Base-by-base conservation (phyloP, 2,797 vertebrate species). In the Eospalax fontanierii region DNA sequence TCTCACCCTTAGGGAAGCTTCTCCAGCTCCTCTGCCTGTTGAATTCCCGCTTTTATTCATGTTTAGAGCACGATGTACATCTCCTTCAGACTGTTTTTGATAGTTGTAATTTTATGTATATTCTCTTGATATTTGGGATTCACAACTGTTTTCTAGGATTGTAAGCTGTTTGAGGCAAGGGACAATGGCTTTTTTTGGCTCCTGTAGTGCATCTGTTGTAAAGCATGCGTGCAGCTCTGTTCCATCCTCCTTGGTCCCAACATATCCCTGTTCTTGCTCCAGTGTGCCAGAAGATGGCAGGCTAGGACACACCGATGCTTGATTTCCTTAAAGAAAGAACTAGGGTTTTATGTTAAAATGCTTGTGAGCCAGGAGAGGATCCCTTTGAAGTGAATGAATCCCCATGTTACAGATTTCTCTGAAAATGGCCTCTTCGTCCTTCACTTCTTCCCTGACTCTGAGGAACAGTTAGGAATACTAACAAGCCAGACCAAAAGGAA, bases 221-320 rank as follows among this genome's bases (percentile, higher is more conserved):
- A 46, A 70, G 24, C 7, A 35, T 6, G 2, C 3, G 1, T 5
- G 11, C 66, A 35, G 15, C 30, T 4, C n/a, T 81, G 11, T 19
- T 65, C 15, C 2, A 0, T 4, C 2, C 11, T 43, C 71, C 61
- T 83, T 80, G 65, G 43, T 73, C 65, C 66, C 14, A 4, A 1
- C 0, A 19, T 7, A 43, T 57, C 19, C 70, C 12, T 22, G 57
- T 78, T 43, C 50, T 15, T 82, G 38, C 73, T 92, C 7, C 50
- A 10, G 2, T 70, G 63, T 15, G 78, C 96, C 96, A 96, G 95
- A 71, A 96, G 97, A 63, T 95, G 97, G 78, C 94, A 97, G 96
- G 50, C 73, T 81, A 89, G 83, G 95, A 81, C 76, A 73, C 57
- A 28, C 65, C 28, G 79, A 28, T 4, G 6, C 30, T 86, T 46